Percentiles rank a stretch among this genome's conserved stretches.
Conservation (phyloP, 53 echinoderm and acorn worm genomes). For the Holothuria scabra region DNA sequence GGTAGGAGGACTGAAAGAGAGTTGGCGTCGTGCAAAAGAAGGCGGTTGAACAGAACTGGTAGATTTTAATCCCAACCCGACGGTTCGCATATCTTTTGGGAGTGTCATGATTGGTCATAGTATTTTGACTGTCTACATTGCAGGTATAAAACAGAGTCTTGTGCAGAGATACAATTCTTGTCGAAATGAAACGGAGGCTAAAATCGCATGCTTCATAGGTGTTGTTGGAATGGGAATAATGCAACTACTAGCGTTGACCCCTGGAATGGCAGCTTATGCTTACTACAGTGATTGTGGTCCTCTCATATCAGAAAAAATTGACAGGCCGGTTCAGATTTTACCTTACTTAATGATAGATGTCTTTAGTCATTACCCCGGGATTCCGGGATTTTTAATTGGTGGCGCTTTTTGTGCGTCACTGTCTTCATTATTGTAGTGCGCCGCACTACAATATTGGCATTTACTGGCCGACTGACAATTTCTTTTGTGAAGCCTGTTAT, state of each 20-base stretch:
- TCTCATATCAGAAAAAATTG: background rate
- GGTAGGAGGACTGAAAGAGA: background rate
- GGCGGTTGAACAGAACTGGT: background rate
- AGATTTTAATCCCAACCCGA: background rate
- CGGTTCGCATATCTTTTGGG: background rate
- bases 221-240: slow-evolving; percentile 3
- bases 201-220: background rate
- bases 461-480: too few relatives aligned
- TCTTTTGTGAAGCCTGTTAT: too few relatives aligned
- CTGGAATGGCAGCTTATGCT: slow-evolving; percentile 40
- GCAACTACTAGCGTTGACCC: background rate
- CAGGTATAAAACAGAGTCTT: background rate
- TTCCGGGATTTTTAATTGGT: slow-evolving; percentile 46
- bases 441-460: too few relatives aligned
- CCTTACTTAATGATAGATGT: slow-evolving; percentile 48
- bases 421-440: too few relatives aligned
- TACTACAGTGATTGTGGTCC: slow-evolving; percentile 43
- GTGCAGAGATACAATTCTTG: slow-evolving; percentile 16
- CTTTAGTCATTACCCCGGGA: slow-evolving; percentile 26
- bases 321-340: slow-evolving; percentile 34
- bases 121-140: background rate
- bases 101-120: background rate
- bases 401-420: slow-evolving; percentile 52
- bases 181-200: background rate
- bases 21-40: slow-evolving; percentile 10